A percentile compares a stretch with the other conserved stretches of the same genome.
Conservation (phyloP, 2,113 vertebrate species). For the Arenaria interpres region DNA sequence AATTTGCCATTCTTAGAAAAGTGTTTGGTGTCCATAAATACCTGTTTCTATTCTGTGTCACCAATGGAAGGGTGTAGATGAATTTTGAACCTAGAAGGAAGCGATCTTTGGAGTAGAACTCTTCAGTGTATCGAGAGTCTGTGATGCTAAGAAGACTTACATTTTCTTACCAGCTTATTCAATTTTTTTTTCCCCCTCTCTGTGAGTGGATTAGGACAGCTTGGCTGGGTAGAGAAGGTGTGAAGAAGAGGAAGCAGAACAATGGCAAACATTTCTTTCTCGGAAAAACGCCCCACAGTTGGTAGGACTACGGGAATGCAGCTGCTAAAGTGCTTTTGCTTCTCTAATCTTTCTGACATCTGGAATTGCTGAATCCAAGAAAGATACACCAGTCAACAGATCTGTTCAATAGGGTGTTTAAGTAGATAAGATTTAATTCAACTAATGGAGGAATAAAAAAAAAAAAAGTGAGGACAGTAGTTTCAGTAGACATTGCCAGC, state of each 20-base stretch:
- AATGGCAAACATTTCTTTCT: not conserved
- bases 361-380: not conserved
- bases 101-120: not conserved
- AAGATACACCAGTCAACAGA: not conserved
- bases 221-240: not conserved
- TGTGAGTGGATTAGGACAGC: not conserved
- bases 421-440: conserved; percentile 25
- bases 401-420: not conserved
- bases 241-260: not conserved
- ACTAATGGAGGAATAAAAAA: not conserved
- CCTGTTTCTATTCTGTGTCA: not conserved
- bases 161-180: not conserved
- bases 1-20: not conserved
- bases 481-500: not conserved
- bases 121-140: not conserved
- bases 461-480: not conserved
- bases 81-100: not conserved
- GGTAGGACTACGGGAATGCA: not conserved
- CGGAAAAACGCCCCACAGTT: not conserved
- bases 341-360: not conserved
- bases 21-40: not conserved
- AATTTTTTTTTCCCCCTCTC: not conserved
- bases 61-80: not conserved
- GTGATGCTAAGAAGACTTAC: not conserved
- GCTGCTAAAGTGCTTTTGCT: not conserved